Base-by-base conservation (phyloP, 2,797 vertebrate species). In the Nannoperca australis region DNA sequence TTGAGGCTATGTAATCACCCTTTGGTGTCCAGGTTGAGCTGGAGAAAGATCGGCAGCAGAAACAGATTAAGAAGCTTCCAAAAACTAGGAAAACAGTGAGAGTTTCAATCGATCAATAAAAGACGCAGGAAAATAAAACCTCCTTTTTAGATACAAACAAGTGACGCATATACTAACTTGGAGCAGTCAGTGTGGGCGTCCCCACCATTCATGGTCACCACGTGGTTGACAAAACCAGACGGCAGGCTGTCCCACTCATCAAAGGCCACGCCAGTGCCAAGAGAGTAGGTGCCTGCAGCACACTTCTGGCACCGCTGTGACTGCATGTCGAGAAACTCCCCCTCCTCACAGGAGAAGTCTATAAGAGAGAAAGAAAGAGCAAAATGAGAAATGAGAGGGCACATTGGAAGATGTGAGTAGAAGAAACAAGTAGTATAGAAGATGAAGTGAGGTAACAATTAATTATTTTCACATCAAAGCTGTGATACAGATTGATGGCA, bases 291-390 rank as follows among this genome's bases (percentile, higher is more conserved):
- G 50, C 97, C 98, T 1, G 93, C 94, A 0, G 95, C 89, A 0
- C 98, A 99, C 9, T 96, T 96, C 75, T 94, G 94, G 73, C 98
- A 99, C 10, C 92, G 79, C 94, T 99, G 98, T 0, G 95, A 92
- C 91, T 94, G 95, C 98, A 99, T 99, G 88, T 99, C 95, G 62
- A 99, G 95, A 89, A 95, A 99, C 93, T 99, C 96, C 0, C 98
- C 98, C 0, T 96, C 95, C 50, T 89, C 95, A 91, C 98, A 99
- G 68, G 97, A 97, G 89, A 99, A 99, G 2, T 97, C 98, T 99
- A 80, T 18, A 24, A 63, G 9, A 79, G 44, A 53, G n/a, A 44
- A 63, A 53, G 22, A 24, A 34, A 17, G 30, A 1, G 6, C 1
- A 34, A 1, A 67, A 4, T 30, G 32, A 58, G 30, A 45, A 27